phyloP scores from a whole-genome alignment of 1,140 invertebrate species.

The Dolichoris vasculosae region DNA sequence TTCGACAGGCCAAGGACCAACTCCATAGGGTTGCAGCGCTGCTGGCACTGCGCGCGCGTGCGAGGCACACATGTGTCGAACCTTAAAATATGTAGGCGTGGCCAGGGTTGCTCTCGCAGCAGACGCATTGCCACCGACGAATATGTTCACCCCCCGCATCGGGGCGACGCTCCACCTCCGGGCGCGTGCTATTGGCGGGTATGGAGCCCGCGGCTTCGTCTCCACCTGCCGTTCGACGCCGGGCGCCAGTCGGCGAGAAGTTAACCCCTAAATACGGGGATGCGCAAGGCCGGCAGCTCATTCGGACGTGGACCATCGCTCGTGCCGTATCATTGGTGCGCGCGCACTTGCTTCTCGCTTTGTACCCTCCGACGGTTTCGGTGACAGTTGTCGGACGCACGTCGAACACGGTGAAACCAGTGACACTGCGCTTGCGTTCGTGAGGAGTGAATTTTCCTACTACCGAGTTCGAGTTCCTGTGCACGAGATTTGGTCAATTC shows the following conservation, averaged over 20 bases:
- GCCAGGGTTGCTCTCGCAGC: slow-evolving; percentile 66
- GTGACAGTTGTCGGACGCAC: slow-evolving; percentile 12
- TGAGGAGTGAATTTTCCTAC: background rate
- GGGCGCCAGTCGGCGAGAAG: slow-evolving; percentile 59
- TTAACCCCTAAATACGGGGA: slow-evolving; percentile 68
- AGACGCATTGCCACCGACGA: slow-evolving; percentile 72
- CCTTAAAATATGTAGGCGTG: slow-evolving; percentile 76
- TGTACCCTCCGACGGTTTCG: background rate
- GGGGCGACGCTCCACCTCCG: slow-evolving; percentile 70
- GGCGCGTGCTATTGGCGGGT: slow-evolving; percentile 62
- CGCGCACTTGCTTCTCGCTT: slow-evolving; percentile 6
- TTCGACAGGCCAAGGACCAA: slow-evolving; percentile 46
- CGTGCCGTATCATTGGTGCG: slow-evolving; percentile 52
- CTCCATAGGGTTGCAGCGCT: slow-evolving; percentile 37
- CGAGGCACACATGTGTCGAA: slow-evolving; percentile 73
- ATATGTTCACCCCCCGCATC: slow-evolving; percentile 70
- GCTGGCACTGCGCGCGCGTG: slow-evolving; percentile 55
- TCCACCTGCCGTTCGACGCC: slow-evolving; percentile 64
- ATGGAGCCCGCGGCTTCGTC: slow-evolving; percentile 65
- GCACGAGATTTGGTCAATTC: background rate
- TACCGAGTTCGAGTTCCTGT: background rate
- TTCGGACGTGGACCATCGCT: slow-evolving; percentile 67
- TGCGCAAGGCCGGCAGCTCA: slow-evolving; percentile 65
- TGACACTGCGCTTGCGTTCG: background rate
- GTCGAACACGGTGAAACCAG: background rate